Conservation (phyloP, 2,888 invertebrate species). For the Eledona agricola region DNA sequence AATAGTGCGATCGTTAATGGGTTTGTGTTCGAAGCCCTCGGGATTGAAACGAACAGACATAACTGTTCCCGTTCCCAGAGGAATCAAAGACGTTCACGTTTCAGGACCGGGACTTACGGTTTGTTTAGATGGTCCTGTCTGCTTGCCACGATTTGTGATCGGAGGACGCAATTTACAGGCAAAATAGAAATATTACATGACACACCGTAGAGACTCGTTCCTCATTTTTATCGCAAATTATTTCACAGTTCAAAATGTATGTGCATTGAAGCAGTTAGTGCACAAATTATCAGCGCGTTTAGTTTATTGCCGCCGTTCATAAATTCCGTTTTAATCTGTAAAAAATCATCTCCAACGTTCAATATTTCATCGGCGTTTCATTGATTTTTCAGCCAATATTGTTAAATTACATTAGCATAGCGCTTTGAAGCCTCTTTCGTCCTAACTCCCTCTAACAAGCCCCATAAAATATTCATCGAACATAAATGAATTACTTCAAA, state of each 20-base stretch:
- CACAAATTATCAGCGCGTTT: too few species aligned
- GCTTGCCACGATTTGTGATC: conserved; percentile 54
- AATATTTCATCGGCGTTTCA: too few species aligned
- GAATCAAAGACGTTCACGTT: conserved; percentile 47
- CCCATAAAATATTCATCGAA: conserved; percentile 19
- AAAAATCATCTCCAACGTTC: too few species aligned
- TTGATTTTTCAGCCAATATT: conserved; percentile 22
- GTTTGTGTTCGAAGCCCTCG: conserved; percentile 24
- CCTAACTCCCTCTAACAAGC: conserved; percentile 5
- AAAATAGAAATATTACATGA: conserved; percentile 51
- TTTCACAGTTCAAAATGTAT: too few species aligned
- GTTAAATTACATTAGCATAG: conserved; percentile 24
- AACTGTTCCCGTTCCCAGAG: conserved; percentile 46
- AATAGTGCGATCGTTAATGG: too few species aligned
- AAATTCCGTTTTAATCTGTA: too few species aligned
- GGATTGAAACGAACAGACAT: conserved; percentile 32
- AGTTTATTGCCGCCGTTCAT: too few species aligned
- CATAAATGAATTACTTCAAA: neutral
- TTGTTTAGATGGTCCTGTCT: conserved; percentile 55
- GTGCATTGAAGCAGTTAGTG: too few species aligned
- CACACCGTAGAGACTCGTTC: conserved; percentile 22
- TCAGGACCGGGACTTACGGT: conserved; percentile 50
- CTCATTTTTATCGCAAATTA: conserved; percentile 20
- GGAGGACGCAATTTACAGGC: conserved; percentile 47
- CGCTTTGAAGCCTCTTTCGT: conserved; percentile 11